phyloP scores from a whole-genome alignment of 2,888 invertebrate species.

The Heliconius aoede region DNA sequence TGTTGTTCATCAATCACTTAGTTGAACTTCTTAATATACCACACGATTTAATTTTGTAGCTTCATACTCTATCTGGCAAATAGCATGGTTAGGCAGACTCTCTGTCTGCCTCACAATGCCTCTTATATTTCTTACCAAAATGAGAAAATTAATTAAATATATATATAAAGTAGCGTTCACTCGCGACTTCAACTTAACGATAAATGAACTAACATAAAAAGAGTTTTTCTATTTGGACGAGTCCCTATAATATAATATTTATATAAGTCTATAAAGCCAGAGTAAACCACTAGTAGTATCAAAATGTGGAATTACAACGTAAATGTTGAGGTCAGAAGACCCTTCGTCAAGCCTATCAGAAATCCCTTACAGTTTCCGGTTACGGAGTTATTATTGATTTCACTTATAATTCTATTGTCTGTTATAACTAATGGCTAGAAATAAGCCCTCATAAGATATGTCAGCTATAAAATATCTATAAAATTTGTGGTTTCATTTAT shows the following conservation, averaged over 20 bases:
- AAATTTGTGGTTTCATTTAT: no score
- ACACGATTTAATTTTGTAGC: no score
- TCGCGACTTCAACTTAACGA: no score
- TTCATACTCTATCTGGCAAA: no score
- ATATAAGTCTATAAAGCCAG: neutral
- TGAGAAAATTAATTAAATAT: no score
- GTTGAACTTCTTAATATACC: neutral
- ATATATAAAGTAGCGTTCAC: no score
- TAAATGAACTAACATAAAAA: neutral
- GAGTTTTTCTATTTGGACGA: neutral
- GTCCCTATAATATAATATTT: neutral
- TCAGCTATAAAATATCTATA: no score
- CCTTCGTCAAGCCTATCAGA: constrained; percentile 21
- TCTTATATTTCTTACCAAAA: no score
- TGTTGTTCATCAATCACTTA: no score
- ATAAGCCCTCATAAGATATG: no score
- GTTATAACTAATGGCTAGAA: neutral
- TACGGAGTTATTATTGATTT: constrained; percentile 16
- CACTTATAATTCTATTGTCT: constrained; percentile 15
- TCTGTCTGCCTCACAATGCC: no score
- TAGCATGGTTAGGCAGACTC: no score
- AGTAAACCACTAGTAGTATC: neutral
- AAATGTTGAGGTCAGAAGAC: constrained; percentile 9
- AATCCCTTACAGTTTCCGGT: constrained; percentile 10
- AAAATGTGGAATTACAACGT: neutral